These are phyloP conservation scores for Adelphocoris suturalis DNA, from an alignment of 2,888 invertebrate species.

Conservation along the genomic window DNA sequence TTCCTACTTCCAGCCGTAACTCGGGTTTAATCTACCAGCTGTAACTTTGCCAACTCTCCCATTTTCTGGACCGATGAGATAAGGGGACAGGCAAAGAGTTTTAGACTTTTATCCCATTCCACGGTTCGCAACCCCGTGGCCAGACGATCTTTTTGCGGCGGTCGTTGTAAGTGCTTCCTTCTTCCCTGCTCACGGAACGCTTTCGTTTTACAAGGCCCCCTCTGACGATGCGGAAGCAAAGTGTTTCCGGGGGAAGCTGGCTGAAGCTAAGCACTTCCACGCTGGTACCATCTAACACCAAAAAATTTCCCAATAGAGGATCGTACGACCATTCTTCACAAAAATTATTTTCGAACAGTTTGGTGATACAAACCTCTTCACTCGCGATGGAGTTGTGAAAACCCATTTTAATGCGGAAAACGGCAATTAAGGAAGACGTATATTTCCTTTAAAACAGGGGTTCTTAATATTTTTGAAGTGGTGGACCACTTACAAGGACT, in stretches of 20 bases:
- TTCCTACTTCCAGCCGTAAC: slow-evolving; percentile 30
- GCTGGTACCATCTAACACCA: not conserved
- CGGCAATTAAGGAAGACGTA: too few species aligned
- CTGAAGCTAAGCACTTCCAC: too few species aligned
- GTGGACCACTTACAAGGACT: too few species aligned
- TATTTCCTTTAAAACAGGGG: too few species aligned
- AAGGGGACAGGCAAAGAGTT: slow-evolving; percentile 51
- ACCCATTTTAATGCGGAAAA: too few species aligned
- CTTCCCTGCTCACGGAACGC: not conserved
- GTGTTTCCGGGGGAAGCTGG: not conserved
- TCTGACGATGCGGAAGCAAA: slow-evolving; percentile 1
- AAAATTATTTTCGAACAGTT: too few species aligned
- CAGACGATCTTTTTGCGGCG: not conserved
- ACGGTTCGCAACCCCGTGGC: not conserved
- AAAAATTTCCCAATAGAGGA: too few species aligned
- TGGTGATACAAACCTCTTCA: too few species aligned
- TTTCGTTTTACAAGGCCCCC: not conserved
- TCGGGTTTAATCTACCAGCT: slow-evolving; percentile 69
- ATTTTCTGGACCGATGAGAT: slow-evolving; percentile 68
- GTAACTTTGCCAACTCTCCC: slow-evolving; percentile 70
- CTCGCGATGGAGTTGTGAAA: too few species aligned
- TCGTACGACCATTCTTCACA: too few species aligned
- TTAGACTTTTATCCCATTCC: slow-evolving; percentile 38
- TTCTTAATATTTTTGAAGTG: too few species aligned
- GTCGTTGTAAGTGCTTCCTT: slow-evolving; percentile 20